Evolutionary conservation across 2,888 invertebrate species (phyloP), one percentile per base, ranked within the genome.

Genomic region (Pseudococcus jackbeardsleyi): DNA sequence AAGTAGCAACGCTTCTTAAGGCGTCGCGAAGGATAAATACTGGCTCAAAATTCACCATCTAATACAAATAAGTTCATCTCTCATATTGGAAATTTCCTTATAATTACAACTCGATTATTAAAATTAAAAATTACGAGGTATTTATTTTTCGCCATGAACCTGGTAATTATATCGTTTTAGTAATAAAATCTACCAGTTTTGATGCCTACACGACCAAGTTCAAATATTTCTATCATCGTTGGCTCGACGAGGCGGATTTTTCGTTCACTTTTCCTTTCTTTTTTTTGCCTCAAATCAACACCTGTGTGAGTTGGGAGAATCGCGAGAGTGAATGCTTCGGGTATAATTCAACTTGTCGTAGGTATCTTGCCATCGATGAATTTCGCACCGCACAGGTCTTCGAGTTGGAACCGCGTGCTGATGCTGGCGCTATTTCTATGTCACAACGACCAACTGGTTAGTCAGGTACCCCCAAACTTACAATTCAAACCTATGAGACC

Each of bases 391-490:
- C 72, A 7, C 72, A 15, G 33, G 17, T 72, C 72, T 72, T 15
- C 42, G 26, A 9, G 68, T 42, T 17, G 17, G 72, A 19, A 19
- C 42, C 19, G 79, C 42, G 46, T 46, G 46, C 42, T 42, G 42
- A 42, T 42, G 42, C 42, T 42, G 42, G 42, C 9, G 42, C 79
- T 82, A 46, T 64, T 64, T 22, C 8, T 46, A 82, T 82, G 79
- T 82, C 79, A 82, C 79, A 82, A 82, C 79, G 7, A 11, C 42
- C 8, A 82, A 82, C 79, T 82, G 79, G 79, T 82, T 82, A 82
- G 46, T 82, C 79, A 46, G 79, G 79, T 82, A 19, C 46, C 42
- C 42, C 42, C 79, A 19, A 82, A 82, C 46, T 46, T 82, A 82
- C 79, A 82, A 46, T 82, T 82, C 19, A 46, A 19, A 1, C 19